phyloP scores from a whole-genome alignment of 2,888 invertebrate species.

The Creontiades dilutus region DNA sequence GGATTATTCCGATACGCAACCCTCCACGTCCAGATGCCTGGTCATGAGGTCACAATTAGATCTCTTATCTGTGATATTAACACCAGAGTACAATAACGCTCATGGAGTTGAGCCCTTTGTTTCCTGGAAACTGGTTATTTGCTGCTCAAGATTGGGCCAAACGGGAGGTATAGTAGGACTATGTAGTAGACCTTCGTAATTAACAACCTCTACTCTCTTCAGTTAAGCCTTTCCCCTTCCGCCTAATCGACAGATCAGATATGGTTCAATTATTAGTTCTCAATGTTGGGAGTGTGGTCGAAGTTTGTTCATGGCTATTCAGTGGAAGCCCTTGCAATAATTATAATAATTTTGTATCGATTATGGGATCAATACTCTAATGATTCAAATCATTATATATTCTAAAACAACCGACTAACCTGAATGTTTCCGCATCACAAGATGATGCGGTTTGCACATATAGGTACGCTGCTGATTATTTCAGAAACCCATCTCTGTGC shows the following conservation, averaged over 20 bases:
- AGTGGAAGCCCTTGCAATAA: background rate
- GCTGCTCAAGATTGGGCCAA: conserved; percentile 27
- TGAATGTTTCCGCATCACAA: too few relatives aligned
- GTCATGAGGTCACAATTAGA: conserved; percentile 49
- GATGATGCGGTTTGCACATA: too few relatives aligned
- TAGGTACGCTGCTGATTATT: too few relatives aligned
- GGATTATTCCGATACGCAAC: background rate
- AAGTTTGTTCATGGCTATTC: background rate
- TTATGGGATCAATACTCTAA: too few relatives aligned
- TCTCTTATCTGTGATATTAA: conserved; percentile 48
- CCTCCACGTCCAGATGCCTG: background rate
- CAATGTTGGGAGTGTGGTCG: background rate
- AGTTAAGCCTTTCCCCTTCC: conserved; percentile 7
- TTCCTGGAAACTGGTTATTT: conserved; percentile 10
- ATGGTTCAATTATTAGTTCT: conserved; percentile 27
- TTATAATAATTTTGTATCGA: too few relatives aligned
- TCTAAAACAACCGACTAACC: too few relatives aligned
- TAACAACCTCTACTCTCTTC: background rate
- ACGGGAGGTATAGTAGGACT: background rate
- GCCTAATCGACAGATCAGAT: conserved; percentile 4
- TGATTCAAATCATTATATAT: too few relatives aligned
- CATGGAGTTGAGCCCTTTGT: conserved; percentile 34
- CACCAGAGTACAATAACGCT: conserved; percentile 33
- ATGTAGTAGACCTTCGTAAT: background rate
- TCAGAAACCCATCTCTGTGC: too few relatives aligned